A percentile compares a stretch with the other conserved stretches of the same genome.
Conservation (phyloP, 2,113 vertebrate genomes). For the Ictalurus furcatus region DNA sequence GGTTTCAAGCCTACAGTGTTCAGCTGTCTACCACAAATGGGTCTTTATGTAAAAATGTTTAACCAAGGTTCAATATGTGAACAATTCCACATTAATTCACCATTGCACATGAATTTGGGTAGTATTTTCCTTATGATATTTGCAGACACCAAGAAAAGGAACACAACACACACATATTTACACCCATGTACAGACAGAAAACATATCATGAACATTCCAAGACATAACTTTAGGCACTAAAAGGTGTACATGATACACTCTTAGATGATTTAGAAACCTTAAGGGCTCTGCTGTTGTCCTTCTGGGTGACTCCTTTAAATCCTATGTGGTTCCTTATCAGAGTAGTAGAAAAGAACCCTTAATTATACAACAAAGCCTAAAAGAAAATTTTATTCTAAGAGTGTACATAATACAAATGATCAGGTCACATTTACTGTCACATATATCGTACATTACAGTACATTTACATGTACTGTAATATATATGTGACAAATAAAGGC, state of each 20-base stretch:
- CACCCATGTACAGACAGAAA: conserved; percentile 68
- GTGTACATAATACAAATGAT: conserved; percentile 60
- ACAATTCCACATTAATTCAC: conserved; percentile 11
- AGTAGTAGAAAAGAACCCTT: background rate
- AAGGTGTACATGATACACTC: conserved; percentile 66
- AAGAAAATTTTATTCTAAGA: background rate
- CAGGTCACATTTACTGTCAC: conserved; percentile 36
- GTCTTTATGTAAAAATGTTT: conserved; percentile 28
- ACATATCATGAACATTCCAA: conserved; percentile 71
- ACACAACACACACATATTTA: conserved; percentile 61
- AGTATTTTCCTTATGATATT: conserved; percentile 43
- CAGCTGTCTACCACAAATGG: conserved; percentile 37
- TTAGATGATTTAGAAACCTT: conserved; percentile 16
- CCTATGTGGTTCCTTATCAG: background rate
- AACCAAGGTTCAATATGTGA: conserved; percentile 14
- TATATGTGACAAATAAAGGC: background rate
- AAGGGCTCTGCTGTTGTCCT: background rate
- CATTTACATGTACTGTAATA: conserved; percentile 5
- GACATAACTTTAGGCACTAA: conserved; percentile 75
- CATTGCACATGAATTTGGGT: conserved; percentile 1
- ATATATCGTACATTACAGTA: background rate
- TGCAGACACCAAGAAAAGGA: conserved; percentile 45
- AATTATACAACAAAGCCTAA: background rate
- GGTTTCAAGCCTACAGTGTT: background rate
- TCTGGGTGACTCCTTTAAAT: background rate